A percentile compares a stretch with the other conserved stretches of the same genome.
Evolutionary conservation across 2,888 invertebrate genomes (phyloP).

Genomic region (Chrysomela aeneicollis): DNA sequence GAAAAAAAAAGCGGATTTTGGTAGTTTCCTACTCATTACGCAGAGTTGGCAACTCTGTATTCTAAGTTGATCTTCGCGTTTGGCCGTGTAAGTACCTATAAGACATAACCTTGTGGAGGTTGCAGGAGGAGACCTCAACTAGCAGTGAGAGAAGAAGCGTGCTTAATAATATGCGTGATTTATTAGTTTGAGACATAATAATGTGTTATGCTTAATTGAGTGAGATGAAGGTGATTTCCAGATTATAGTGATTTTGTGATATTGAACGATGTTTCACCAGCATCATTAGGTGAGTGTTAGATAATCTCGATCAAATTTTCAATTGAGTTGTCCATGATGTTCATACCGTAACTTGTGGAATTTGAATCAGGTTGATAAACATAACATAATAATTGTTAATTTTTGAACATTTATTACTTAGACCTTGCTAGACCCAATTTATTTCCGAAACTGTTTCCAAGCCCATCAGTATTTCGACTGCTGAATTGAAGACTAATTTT

Average conservation of each 20-base stretch:
- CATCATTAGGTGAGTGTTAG: conserved; percentile 13
- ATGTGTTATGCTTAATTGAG: background rate
- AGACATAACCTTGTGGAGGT: conserved; percentile 13
- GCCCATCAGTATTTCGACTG: no score
- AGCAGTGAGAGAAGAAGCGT: conserved; percentile 21
- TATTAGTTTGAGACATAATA: no score
- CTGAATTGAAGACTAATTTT: no score
- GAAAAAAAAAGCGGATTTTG: no score
- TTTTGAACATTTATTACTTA: no score
- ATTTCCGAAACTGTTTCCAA: no score
- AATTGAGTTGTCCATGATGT: no score
- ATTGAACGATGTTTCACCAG: conserved; percentile 4
- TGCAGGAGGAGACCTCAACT: conserved; percentile 24
- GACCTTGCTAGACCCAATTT: no score
- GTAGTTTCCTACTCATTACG: background rate
- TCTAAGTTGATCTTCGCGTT: background rate
- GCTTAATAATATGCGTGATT: background rate
- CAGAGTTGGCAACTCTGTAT: background rate
- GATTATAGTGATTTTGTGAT: conserved; percentile 14
- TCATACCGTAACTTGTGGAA: background rate
- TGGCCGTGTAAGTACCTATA: conserved; percentile 15
- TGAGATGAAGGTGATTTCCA: background rate
- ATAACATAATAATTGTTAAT: no score
- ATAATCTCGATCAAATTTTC: background rate
- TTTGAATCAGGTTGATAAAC: background rate